A percentile compares a stretch with the other conserved stretches of the same genome.
These are phyloP conservation scores for Octopus bimaculoides DNA, from an alignment of 1,140 invertebrate species.

Conservation along the genomic window DNA sequence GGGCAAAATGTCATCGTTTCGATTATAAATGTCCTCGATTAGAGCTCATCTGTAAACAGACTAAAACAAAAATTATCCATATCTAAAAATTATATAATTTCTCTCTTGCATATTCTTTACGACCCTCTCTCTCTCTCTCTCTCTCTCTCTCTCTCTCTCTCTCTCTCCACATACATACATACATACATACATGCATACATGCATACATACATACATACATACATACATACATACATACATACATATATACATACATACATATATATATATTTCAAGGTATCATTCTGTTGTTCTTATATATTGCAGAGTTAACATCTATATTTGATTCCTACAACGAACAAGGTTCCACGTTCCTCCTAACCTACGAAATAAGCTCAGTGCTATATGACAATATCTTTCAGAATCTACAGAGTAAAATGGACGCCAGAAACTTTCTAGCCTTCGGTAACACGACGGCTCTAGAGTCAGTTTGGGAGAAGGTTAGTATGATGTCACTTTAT, in stretches of 20 bases:
- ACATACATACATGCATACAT: neutral
- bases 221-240: neutral
- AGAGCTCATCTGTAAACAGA: neutral
- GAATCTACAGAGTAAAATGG: neutral
- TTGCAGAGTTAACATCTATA: neutral
- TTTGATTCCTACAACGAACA: constrained; percentile 6
- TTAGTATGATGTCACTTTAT: no score
- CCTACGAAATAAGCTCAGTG: neutral
- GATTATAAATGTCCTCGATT: neutral
- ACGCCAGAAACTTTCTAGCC: neutral
- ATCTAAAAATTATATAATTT: neutral
- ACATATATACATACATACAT: neutral
- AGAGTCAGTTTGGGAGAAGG: no score
- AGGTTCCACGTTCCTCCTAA: constrained; percentile 1
- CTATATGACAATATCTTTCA: neutral
- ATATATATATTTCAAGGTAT: no score
- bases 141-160: constrained; percentile 6
- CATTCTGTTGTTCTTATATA: neutral
- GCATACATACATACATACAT: neutral
- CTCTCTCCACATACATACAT: no score
- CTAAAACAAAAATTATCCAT: neutral
- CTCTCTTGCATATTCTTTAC: neutral
- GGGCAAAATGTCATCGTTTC: neutral
- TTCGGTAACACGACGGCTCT: neutral
- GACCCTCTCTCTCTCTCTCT: constrained; percentile 1